Percentiles rank a stretch among this genome's conserved stretches.
Conservation (phyloP, 2,113 vertebrate genomes). For the Scophthalmus maximus region DNA sequence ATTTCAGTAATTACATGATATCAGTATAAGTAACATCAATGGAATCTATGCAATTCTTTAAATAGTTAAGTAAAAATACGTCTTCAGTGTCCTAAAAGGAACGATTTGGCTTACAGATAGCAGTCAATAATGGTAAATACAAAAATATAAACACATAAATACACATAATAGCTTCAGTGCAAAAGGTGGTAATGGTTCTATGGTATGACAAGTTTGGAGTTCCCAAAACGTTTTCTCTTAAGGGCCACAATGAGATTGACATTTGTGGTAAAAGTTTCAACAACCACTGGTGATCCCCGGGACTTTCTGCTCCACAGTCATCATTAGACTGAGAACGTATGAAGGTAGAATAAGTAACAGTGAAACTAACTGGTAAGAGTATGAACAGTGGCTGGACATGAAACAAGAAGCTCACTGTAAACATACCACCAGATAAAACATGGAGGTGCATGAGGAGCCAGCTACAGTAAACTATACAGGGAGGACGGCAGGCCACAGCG, state of each 20-base stretch:
- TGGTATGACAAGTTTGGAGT: not conserved
- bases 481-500: constrained; percentile 7
- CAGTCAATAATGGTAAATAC: not conserved
- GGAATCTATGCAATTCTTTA: not conserved
- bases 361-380: not conserved
- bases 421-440: constrained; percentile 1
- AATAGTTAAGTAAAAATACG: no score
- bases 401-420: not conserved
- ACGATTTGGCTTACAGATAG: not conserved
- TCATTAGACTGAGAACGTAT: not conserved
- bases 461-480: constrained; percentile 15
- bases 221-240: not conserved
- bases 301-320: not conserved
- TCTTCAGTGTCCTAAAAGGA: not conserved
- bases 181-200: not conserved
- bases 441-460: not conserved
- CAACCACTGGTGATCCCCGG: constrained; percentile 1
- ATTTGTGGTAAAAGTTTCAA: not conserved
- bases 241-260: not conserved
- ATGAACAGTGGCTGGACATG: not conserved
- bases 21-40: not conserved
- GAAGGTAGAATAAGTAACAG: constrained; percentile 1
- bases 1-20: no score
- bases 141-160: not conserved
- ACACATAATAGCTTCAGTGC: not conserved